These are phyloP conservation scores for Tapirus indicus DNA, from an alignment of 2,797 vertebrate species.

Conservation along the genomic window DNA sequence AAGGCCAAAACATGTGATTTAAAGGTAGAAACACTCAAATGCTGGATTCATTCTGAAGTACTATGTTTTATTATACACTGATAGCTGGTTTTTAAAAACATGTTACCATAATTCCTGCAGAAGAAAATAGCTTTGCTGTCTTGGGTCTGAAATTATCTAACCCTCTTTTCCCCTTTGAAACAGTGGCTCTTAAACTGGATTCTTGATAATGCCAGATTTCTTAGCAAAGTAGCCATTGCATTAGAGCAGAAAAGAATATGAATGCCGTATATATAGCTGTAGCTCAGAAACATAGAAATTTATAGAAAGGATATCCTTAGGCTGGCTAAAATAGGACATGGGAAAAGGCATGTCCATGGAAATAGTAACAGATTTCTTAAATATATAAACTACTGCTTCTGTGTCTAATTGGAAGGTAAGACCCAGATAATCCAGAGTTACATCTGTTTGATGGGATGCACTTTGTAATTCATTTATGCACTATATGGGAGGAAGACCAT, in stretches of 20 bases:
- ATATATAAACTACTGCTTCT: not conserved
- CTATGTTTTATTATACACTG: not conserved
- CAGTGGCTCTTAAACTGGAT: not conserved
- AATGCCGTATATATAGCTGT: not conserved
- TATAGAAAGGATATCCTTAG: not conserved
- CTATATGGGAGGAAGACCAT: too few relatives aligned
- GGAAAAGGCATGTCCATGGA: not conserved
- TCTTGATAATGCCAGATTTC: not conserved
- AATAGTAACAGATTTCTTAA: not conserved
- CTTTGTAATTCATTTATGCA: not conserved
- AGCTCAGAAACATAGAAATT: slow-evolving; percentile 1
- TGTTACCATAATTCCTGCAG: not conserved
- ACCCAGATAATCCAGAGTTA: not conserved
- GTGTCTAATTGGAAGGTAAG: not conserved
- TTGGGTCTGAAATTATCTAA: slow-evolving; percentile 16
- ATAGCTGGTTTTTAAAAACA: not conserved
- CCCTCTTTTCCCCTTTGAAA: not conserved
- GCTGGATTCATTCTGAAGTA: slow-evolving; percentile 19
- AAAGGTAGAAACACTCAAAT: not conserved
- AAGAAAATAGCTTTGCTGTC: not conserved
- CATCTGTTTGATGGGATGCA: not conserved
- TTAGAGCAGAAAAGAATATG: not conserved
- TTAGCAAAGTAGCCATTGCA: not conserved
- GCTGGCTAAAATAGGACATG: not conserved
- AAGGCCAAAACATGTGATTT: not conserved